Evolutionary conservation across 2,888 invertebrate genomes (phyloP).

Genomic region (Chaetogeoica ovagalla): DNA sequence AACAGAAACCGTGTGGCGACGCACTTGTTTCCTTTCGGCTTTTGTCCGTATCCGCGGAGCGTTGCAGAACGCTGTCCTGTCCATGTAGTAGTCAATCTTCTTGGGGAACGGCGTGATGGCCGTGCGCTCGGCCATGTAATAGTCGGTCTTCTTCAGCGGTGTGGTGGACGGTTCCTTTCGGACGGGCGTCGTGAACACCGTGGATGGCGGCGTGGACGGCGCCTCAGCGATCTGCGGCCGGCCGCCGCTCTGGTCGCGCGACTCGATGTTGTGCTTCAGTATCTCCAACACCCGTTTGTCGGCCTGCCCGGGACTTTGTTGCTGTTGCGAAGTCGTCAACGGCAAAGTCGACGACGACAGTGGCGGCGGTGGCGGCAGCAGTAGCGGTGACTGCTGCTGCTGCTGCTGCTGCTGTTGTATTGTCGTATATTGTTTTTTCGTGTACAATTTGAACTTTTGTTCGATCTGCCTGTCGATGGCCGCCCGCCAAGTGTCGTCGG

Average conservation of each 20-base stretch:
- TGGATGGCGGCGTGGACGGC: constrained; percentile 54
- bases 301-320: constrained; percentile 54
- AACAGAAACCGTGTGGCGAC: background rate
- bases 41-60: constrained; percentile 78
- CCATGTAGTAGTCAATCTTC: constrained; percentile 46
- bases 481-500: constrained; percentile 63
- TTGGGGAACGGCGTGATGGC: constrained; percentile 44
- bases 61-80: constrained; percentile 27
- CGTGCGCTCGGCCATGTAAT: constrained; percentile 49
- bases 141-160: constrained; percentile 41
- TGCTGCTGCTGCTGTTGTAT: constrained; percentile 26
- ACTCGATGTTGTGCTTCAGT: constrained; percentile 72
- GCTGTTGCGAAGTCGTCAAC: background rate
- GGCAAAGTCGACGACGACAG: background rate
- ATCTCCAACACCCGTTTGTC: constrained; percentile 74
- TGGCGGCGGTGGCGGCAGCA: background rate
- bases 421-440: constrained; percentile 54
- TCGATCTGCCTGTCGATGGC: constrained; percentile 65
- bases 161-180: constrained; percentile 38
- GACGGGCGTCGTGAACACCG: constrained; percentile 33
- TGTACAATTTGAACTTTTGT: constrained; percentile 62
- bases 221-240: constrained; percentile 63
- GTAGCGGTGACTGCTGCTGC: background rate
- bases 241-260: constrained; percentile 60
- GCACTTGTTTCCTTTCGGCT: constrained; percentile 73